Evolutionary conservation across 23 tunicate species (phyloP), one percentile per base, ranked within the genome.

Genomic region (Ciona savignyi): DNA sequence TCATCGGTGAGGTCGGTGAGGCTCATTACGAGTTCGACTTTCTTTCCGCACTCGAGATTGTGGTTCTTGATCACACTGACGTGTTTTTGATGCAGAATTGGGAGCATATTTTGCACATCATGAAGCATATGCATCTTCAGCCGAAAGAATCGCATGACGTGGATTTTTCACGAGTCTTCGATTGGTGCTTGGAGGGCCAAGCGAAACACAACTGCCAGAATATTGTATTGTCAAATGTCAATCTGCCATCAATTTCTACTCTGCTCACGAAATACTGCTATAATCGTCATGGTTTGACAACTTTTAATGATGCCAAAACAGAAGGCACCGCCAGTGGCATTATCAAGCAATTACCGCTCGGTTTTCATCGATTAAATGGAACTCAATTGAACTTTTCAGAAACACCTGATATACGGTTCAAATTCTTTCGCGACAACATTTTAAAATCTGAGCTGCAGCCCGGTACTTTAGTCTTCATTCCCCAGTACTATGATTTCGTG

Each of bases 1-100:
- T 77, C n/a, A 86, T 93, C 62, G 98, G 98, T 9, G 80, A 84
- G 32, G 70, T 70, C 64, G 97, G 85, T 34, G 98, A 86, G 70
- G 34, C 78, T 0, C 86, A 91, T 63, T 80, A 84, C 72, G 95
- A 94, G 42, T 70, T 70, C 71, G 99, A 94, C 62, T 94, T 94
- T 66, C 74, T 94, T 0, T 74, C 95, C 9, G 87, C 99, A 3
- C 60, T 94, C 11, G 95, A 94, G 79, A 70, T 87, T 61, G 51
- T 83, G 4, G 74, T 94, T 32, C n/a, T 87, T 32, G 99, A 94
- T 33, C 76, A 74, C 21, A 64, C 95, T 21, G 99, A 94, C 70
- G 82, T 82, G 9, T 81, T 82, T 72, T 34, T 87, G 49, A 94
- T 94, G 99, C 99, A 94, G 70, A 94, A 94, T 66, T 83, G 90